Conservation (phyloP, 1,140 invertebrate genomes). For the Ganaspis sp. region DNA sequence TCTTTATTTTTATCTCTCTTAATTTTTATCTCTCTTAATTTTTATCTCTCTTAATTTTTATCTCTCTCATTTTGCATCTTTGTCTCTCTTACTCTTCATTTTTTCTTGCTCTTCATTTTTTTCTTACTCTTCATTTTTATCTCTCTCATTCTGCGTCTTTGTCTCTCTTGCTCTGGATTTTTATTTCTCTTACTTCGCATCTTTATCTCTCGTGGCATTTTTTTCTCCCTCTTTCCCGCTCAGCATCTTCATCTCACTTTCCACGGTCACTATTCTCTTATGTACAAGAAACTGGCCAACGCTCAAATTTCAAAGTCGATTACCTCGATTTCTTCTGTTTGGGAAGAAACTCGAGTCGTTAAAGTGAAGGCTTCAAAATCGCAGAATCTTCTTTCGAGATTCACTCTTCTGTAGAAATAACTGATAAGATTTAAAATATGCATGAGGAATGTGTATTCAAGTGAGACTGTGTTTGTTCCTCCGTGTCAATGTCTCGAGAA, state of each 20-base stretch:
- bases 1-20: neutral
- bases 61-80: slow-evolving; percentile 7
- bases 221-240: neutral
- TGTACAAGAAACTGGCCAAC: slow-evolving; percentile 12
- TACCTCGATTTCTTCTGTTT: slow-evolving; percentile 25
- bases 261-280: neutral
- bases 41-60: no score
- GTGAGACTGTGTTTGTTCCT: neutral
- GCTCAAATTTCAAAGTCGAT: slow-evolving; percentile 35
- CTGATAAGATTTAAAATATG: slow-evolving; percentile 2
- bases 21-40: neutral
- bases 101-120: no score
- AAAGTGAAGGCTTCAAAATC: slow-evolving; percentile 4
- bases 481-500: neutral
- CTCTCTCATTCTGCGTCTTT: neutral
- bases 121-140: no score
- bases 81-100: slow-evolving; percentile 39
- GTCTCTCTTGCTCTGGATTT: neutral
- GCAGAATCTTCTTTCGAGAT: neutral
- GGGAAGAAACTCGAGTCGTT: slow-evolving; percentile 3
- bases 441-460: neutral
- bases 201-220: neutral
- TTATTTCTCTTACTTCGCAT: neutral
- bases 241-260: slow-evolving; percentile 36
- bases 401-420: neutral